Percentiles rank a stretch among this genome's conserved stretches.
These are phyloP conservation scores for Papilio aristodemus DNA, from an alignment of 1,140 invertebrate species.

Conservation along the genomic window DNA sequence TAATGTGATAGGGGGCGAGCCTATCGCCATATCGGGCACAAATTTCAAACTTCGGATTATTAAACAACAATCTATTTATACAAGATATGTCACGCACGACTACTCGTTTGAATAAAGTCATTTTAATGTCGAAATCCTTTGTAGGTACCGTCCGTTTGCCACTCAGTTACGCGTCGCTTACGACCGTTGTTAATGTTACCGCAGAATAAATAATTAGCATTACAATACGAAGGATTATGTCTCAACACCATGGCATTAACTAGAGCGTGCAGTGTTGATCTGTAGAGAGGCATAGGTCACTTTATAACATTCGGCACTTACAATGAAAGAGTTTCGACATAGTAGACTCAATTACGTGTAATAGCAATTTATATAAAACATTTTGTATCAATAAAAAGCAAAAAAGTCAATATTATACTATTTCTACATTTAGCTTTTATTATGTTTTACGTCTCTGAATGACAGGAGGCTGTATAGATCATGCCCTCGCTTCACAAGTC, in stretches of 20 bases:
- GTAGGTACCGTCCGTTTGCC: not conserved
- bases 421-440: no score
- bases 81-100: no score
- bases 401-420: no score
- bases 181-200: not conserved
- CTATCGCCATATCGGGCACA: no score
- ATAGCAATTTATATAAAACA: not conserved
- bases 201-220: conserved; percentile 3
- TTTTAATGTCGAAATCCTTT: not conserved
- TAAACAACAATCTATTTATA: no score
- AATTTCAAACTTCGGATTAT: no score
- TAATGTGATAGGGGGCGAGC: no score
- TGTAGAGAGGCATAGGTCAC: conserved; percentile 5
- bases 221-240: not conserved
- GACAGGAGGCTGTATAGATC: no score
- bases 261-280: not conserved
- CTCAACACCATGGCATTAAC: conserved; percentile 7
- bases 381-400: no score
- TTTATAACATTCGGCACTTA: not conserved
- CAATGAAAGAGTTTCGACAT: conserved; percentile 5
- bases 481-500: no score
- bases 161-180: conserved; percentile 11
- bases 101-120: not conserved
- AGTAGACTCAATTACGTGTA: not conserved
- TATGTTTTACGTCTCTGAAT: no score